Conservation (phyloP, 2,888 invertebrate genomes). For the Serrognathus titanus region DNA sequence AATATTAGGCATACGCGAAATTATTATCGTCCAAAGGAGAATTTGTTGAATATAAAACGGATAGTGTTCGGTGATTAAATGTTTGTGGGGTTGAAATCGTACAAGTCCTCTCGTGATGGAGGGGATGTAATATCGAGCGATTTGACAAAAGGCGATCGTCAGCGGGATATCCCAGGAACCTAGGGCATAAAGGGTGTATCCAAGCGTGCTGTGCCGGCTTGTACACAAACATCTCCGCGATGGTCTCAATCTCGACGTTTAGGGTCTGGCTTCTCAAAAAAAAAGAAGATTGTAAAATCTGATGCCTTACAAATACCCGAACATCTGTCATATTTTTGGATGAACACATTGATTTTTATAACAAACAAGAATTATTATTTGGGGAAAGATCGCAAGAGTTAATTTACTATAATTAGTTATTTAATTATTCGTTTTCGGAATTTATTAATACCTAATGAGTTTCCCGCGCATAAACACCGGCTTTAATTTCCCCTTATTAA, state of each 20-base stretch:
- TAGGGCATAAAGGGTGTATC: slow-evolving; percentile 20
- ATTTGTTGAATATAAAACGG: too few relatives aligned
- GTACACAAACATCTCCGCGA: slow-evolving; percentile 4
- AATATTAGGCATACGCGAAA: too few relatives aligned
- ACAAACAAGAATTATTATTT: too few relatives aligned
- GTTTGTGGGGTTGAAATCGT: too few relatives aligned
- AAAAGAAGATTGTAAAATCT: not conserved
- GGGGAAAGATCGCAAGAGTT: too few relatives aligned
- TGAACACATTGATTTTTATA: not conserved
- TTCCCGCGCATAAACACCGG: too few relatives aligned
- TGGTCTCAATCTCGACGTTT: not conserved
- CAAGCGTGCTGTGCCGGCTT: slow-evolving; percentile 18
- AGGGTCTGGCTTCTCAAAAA: not conserved
- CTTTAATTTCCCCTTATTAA: too few relatives aligned
- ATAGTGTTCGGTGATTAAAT: too few relatives aligned
- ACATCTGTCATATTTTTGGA: slow-evolving; percentile 4
- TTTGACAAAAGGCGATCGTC: slow-evolving; percentile 26
- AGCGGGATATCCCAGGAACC: slow-evolving; percentile 10
- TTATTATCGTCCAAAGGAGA: too few relatives aligned
- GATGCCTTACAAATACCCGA: not conserved
- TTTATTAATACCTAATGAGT: too few relatives aligned
- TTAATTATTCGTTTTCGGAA: too few relatives aligned
- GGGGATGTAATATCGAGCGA: slow-evolving; percentile 28
- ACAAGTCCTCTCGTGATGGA: slow-evolving; percentile 19
- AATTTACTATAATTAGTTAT: too few relatives aligned